phyloP scores from a whole-genome alignment of 2,888 invertebrate genomes.

The Opisthograptis luteolata region DNA sequence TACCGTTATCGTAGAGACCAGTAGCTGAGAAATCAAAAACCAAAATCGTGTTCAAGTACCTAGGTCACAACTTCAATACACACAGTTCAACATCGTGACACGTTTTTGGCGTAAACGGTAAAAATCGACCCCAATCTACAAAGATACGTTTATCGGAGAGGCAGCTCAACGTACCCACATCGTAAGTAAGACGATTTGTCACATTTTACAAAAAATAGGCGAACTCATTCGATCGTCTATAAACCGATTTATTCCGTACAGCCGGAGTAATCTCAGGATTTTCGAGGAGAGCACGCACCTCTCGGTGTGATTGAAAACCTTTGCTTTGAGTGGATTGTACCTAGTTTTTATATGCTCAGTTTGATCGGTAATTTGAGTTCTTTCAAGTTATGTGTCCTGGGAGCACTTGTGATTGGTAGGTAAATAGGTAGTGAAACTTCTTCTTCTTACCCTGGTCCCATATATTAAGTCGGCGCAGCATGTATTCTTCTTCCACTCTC shows the following conservation, averaged over 20 bases:
- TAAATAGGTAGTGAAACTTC: no score
- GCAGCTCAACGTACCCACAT: conserved; percentile 11
- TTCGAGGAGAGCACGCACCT: conserved; percentile 45
- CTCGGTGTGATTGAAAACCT: conserved; percentile 42
- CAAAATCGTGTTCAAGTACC: no score
- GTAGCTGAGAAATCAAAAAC: no score
- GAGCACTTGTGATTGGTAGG: no score
- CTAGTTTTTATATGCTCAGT: conserved; percentile 16
- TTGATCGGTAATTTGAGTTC: conserved; percentile 8
- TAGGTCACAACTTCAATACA: no score
- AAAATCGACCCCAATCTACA: not conserved
- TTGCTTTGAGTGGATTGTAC: conserved; percentile 27
- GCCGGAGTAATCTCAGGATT: conserved; percentile 47
- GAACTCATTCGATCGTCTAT: conserved; percentile 35
- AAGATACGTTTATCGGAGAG: conserved; percentile 1
- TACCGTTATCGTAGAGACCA: no score
- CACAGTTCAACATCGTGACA: no score
- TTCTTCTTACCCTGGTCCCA: no score
- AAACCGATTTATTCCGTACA: conserved; percentile 46
- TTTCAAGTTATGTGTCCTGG: no score
- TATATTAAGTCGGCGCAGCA: no score
- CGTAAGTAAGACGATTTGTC: conserved; percentile 37
- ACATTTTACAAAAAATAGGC: conserved; percentile 33
- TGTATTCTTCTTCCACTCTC: no score
- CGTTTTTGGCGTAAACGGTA: not conserved